phyloP scores from a whole-genome alignment of 2,888 invertebrate genomes.

The Caenorhabditis sulstoni region DNA sequence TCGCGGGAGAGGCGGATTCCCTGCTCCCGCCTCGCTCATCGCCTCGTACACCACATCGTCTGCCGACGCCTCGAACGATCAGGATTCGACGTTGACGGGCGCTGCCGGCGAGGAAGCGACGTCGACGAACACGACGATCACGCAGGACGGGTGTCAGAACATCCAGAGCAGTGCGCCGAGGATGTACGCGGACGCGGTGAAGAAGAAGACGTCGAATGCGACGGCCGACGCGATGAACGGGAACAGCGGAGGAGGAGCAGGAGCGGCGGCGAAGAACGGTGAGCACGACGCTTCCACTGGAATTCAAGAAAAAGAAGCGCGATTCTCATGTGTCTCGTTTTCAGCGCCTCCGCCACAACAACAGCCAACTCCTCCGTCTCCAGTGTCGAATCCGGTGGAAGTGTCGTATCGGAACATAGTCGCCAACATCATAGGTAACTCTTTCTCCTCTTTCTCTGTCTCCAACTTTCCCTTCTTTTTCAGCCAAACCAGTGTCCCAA shows the following conservation, averaged over 20 bases:
- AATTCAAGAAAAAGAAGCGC: not conserved
- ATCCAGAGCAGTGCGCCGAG: not conserved
- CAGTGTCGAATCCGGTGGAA: not conserved
- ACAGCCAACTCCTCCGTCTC: not conserved
- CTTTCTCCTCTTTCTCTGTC: not conserved
- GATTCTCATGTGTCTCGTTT: not conserved
- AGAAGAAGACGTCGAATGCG: constrained; percentile 34
- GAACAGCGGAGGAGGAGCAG: constrained; percentile 11
- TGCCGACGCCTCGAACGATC: not conserved
- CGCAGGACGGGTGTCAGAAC: constrained; percentile 3
- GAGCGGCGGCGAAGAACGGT: constrained; percentile 16
- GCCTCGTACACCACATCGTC: not conserved
- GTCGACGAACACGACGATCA: constrained; percentile 5
- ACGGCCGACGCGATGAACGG: not conserved
- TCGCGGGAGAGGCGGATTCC: not conserved
- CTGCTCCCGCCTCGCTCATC: not conserved
- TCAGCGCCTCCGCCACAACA: not conserved
- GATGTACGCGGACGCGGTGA: constrained; percentile 52
- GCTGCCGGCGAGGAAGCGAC: not conserved
- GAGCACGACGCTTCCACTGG: not conserved
- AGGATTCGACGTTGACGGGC: constrained; percentile 11
- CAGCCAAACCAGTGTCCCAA: constrained; percentile 10
- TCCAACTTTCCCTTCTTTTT: too few species aligned
- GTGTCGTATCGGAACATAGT: constrained; percentile 28
- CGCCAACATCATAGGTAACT: not conserved